Evolutionary conservation across 2,113 vertebrate species (phyloP).

Genomic region (Amphilophus citrinellus): DNA sequence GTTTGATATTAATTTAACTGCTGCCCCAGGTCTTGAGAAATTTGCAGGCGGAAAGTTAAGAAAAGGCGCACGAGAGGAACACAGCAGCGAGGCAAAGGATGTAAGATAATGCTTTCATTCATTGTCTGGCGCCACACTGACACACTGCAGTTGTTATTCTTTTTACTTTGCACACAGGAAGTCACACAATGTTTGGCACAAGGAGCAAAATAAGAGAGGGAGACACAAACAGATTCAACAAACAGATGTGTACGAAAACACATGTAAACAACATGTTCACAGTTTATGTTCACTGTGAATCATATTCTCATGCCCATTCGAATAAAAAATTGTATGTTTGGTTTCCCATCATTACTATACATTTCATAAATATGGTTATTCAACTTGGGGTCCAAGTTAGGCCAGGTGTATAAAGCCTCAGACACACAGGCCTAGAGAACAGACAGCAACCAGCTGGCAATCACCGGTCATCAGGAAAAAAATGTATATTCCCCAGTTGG

Average conservation of each 20-base stretch:
- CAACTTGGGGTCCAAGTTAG: neutral
- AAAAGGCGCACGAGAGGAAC: neutral
- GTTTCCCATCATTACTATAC: neutral
- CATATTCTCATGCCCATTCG: neutral
- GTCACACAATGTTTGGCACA: conserved; percentile 5
- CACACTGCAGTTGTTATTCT: conserved; percentile 15
- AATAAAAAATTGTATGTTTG: neutral
- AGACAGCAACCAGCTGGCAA: accelerated
- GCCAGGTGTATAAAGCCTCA: neutral
- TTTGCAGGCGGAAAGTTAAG: conserved; percentile 17
- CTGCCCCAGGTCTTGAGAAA: conserved; percentile 20
- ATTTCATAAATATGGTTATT: neutral
- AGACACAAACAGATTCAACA: neutral
- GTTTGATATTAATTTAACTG: conserved; percentile 48
- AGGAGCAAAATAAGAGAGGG: neutral
- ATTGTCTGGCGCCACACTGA: conserved; percentile 6
- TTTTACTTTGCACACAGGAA: conserved; percentile 12
- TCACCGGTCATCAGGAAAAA: accelerated
- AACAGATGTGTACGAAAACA: conserved; percentile 10
- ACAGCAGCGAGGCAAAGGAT: conserved; percentile 1
- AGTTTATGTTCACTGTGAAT: conserved; percentile 1
- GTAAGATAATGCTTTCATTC: conserved; percentile 9
- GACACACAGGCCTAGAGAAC: neutral
- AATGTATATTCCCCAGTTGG: neutral
- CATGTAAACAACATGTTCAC: neutral